Conservation (phyloP, 2,888 invertebrate genomes). For the Polyommatus icarus region DNA sequence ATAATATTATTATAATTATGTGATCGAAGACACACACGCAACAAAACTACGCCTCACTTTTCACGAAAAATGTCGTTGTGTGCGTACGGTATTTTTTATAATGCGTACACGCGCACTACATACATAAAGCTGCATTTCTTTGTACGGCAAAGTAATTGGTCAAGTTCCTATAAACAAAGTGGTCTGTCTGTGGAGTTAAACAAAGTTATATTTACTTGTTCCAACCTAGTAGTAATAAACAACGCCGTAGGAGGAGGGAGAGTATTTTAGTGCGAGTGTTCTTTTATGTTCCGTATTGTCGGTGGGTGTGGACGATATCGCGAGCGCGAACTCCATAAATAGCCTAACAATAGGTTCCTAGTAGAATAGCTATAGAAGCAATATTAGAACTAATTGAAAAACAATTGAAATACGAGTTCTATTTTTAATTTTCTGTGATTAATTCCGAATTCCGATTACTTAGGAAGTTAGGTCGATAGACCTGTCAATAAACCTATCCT, state of each 20-base stretch:
- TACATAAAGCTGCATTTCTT: too few relatives aligned
- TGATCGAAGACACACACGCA: too few relatives aligned
- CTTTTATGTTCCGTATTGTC: slow-evolving; percentile 10
- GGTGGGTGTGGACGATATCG: slow-evolving; percentile 2
- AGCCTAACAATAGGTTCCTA: slow-evolving; percentile 1
- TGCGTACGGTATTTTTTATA: too few relatives aligned
- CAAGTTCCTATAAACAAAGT: background rate
- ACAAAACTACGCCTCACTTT: too few relatives aligned
- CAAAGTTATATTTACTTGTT: background rate
- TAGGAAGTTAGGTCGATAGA: background rate
- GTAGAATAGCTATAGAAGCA: background rate
- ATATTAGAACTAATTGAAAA: background rate
- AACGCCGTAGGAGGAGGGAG: background rate
- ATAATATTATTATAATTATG: too few relatives aligned
- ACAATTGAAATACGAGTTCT: background rate
- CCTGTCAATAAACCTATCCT: too few relatives aligned
- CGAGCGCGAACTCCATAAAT: background rate
- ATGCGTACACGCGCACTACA: too few relatives aligned
- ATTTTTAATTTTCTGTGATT: background rate
- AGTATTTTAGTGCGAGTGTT: slow-evolving; percentile 6
- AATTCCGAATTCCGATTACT: background rate
- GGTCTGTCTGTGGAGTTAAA: background rate
- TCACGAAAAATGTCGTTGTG: too few relatives aligned
- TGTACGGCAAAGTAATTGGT: background rate
- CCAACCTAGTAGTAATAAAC: background rate